Evolutionary conservation across 2,113 vertebrate genomes (phyloP), one percentile per base, ranked within the genome.

Genomic region (Colaptes auratus): DNA sequence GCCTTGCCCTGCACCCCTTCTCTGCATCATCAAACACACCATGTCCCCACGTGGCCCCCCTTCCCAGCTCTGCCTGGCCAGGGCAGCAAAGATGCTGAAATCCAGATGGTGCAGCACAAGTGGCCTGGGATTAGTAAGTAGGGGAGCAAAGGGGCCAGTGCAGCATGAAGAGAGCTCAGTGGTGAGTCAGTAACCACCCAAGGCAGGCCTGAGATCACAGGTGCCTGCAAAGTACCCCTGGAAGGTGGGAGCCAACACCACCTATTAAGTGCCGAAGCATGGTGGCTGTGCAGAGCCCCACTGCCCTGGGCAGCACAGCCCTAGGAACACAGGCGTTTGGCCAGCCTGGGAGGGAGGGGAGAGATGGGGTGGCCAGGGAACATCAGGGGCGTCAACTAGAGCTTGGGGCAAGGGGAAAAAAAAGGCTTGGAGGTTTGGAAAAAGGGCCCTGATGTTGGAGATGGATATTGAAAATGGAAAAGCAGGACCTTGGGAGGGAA

Each of bases 191-290:
- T 55, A 44, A 60, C 58, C 46, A 82, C 55, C 33, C 28, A 72
- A 59, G 78, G 71, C 70, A 77, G 64, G 61, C 74, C 81, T 12
- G 35, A 90, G 86, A 92, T 79, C 95, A 90, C 84, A 95, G 30
- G 33, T 0, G 70, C 80, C 67, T 77, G 48, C 64, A 89, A 93
- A 55, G 60, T 84, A 82, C 69, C 76, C 59, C 78, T 63, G 44
- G 65, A 69, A 84, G 42, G 21, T 39, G 67, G 81, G 44, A 94
- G 56, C 61, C 56, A 86, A 56, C 0, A 1, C 27, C 31, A 69
- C 48, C 48, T 88, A 72, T 92, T 66, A 89, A 93, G 70, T 46
- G 19, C 44, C 3, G 9, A 73, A 84, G 46, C 25, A 4, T 25
- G 55, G 82, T 27, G 67, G 81, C 96, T 77, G 63, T 74, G 69